Conservation (phyloP, 1,140 invertebrate species). For the Muscidifurax raptorellus region DNA sequence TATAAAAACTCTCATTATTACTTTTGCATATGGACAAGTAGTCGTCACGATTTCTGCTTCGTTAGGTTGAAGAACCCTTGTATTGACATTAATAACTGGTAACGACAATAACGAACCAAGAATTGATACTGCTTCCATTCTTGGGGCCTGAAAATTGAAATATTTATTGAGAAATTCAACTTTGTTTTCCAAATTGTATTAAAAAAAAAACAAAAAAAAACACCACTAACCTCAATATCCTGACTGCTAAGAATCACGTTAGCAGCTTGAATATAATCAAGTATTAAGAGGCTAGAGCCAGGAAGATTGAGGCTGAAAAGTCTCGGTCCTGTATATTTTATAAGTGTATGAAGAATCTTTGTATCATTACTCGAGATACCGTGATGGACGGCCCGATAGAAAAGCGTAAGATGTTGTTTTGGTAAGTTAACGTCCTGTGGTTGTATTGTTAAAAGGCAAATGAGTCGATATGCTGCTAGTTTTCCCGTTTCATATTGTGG, state of each 20-base stretch:
- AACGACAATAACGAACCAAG: slow-evolving; percentile 91
- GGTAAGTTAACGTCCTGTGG: slow-evolving; percentile 77
- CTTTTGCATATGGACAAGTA: slow-evolving; percentile 87
- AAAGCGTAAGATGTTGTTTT: slow-evolving; percentile 87
- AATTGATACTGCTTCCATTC: slow-evolving; percentile 93
- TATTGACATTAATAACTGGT: slow-evolving; percentile 84
- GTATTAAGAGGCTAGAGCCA: slow-evolving; percentile 89
- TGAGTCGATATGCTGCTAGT: slow-evolving; percentile 82
- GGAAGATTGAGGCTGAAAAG: slow-evolving; percentile 92
- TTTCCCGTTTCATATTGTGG: slow-evolving; percentile 80
- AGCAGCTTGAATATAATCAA: slow-evolving; percentile 94
- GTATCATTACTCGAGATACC: slow-evolving; percentile 77
- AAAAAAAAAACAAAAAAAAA: slow-evolving; percentile 60
- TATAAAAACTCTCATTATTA: slow-evolving; percentile 65
- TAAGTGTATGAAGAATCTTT: slow-evolving; percentile 78
- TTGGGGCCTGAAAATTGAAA: slow-evolving; percentile 80
- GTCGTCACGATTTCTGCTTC: slow-evolving; percentile 82
- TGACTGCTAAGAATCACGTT: slow-evolving; percentile 89
- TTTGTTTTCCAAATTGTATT: slow-evolving; percentile 7
- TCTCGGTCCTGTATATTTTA: slow-evolving; percentile 85
- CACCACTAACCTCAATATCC: slow-evolving; percentile 80
- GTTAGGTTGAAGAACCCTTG: slow-evolving; percentile 89
- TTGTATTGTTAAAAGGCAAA: slow-evolving; percentile 81
- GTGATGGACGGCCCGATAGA: slow-evolving; percentile 91
- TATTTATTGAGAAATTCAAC: slow-evolving; percentile 14